Base-by-base conservation (phyloP, 2,113 vertebrate genomes). In the Cyphomyrus discorhynchus region DNA sequence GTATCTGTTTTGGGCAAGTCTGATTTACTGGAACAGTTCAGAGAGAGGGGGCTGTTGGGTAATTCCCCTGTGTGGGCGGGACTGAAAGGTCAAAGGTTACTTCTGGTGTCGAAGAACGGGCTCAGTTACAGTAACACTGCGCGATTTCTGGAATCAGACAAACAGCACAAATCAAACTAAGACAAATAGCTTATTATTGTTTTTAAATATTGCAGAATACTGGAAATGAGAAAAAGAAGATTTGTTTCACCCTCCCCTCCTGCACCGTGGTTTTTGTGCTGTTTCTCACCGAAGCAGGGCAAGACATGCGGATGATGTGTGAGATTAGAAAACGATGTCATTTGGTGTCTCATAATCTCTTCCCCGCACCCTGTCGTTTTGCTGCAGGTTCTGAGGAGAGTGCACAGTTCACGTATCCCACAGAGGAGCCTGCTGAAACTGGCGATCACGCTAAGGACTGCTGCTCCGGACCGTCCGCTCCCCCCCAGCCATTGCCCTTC, bases 401-500 rank as follows among this genome's bases (percentile, higher is more conserved):
- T 53, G 92, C 94, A 19, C 85, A 53, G 0, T 98, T 98, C 89
- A 91, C 95, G 1, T 97, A 97, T 91, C 94, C 95, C 6, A 94
- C 96, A 0, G 97, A 97, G 82, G 96, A 97, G 86, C 90, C 31
- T 3, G 86, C 90, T 58, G 96, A 96, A 52, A 94, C 95, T 35
- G 86, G 84, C 21, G 96, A 96, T 50, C 94, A 93, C 39, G 95
- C 94, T 92, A 97, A 97, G 93, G 97, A 97, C 91, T 94, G 96
- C 92, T 97, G 96, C 91, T 97, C 97, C 89, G 96, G 96, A 90
- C 96, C 98, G 17, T 96, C 97, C 62, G 93, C 96, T 1, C 96
- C 97, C 66, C 94, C 96, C 1, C 93, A 94, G 86, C 91, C 95
- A 80, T 95, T 95, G 62, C 96, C 86, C 87, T 91, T 96, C 88